A percentile compares a stretch with the other conserved stretches of the same genome.
phyloP scores from a whole-genome alignment of 1,140 invertebrate genomes.

The Drosophila lowei region DNA sequence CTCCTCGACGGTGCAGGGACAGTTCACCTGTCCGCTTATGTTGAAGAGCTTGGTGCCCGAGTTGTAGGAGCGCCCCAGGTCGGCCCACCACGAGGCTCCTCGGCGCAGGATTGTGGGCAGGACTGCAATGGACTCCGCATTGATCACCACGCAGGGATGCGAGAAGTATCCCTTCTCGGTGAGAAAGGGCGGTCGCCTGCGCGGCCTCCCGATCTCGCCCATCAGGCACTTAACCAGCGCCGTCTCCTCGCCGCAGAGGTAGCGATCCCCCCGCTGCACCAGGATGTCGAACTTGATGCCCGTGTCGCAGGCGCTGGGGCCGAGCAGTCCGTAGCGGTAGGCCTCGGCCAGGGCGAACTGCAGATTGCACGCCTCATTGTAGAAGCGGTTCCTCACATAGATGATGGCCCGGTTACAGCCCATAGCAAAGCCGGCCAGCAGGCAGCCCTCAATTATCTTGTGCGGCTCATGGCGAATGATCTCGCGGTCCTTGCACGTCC shows the following conservation, averaged over 20 bases:
- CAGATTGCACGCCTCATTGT: conserved; percentile 99
- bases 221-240: conserved; percentile 99
- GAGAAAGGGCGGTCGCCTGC: conserved; percentile 98
- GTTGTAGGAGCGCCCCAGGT: conserved; percentile 96
- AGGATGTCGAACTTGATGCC: conserved; percentile 99
- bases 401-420: conserved; percentile 98
- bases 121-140: conserved; percentile 99
- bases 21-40: conserved; percentile 98
- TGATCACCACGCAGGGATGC: conserved; percentile 97
- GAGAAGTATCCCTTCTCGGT: conserved; percentile 98
- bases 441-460: conserved; percentile 97
- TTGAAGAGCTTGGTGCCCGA: conserved; percentile 98
- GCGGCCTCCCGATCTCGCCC: conserved; percentile 98
- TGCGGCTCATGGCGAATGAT: conserved; percentile 99
- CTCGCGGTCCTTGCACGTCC: conserved; percentile 99
- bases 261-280: conserved; percentile 97
- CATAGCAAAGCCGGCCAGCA: conserved; percentile 96
- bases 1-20: conserved; percentile 99
- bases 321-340: conserved; percentile 96
- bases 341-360: conserved; percentile 99
- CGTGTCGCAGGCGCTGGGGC: conserved; percentile 97
- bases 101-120: conserved; percentile 97
- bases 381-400: conserved; percentile 99
- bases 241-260: conserved; percentile 99
- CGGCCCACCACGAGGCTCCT: conserved; percentile 96